These are phyloP conservation scores for Ailurus styani DNA, from an alignment of 2,113 vertebrate genomes.

Conservation along the genomic window DNA sequence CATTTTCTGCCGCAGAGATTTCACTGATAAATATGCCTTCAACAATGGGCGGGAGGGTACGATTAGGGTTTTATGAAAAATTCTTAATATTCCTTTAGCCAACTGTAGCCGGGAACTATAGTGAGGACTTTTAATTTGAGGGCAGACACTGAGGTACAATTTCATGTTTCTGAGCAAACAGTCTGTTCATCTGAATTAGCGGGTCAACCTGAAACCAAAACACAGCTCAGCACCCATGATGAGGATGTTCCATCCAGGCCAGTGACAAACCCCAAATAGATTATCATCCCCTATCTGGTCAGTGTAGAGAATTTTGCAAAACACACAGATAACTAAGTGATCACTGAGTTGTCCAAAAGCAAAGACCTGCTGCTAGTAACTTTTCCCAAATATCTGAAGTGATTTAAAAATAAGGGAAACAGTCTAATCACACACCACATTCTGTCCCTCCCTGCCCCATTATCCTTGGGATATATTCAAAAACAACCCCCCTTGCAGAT, in stretches of 20 bases:
- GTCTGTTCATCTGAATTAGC: conserved; percentile 46
- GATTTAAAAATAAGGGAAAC: background rate
- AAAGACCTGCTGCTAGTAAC: background rate
- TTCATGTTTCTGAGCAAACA: conserved; percentile 37
- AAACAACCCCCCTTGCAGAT: background rate
- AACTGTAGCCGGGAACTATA: background rate
- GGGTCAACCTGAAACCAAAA: background rate
- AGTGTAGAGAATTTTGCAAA: background rate
- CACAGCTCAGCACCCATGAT: background rate
- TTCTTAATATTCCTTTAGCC: background rate
- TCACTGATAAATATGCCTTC: background rate
- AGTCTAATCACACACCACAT: background rate
- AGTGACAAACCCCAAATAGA: background rate
- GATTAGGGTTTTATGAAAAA: background rate
- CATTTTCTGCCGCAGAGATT: background rate
- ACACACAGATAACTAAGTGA: conserved; percentile 3
- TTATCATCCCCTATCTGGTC: background rate
- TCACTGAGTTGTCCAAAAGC: background rate
- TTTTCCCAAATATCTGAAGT: conserved; percentile 10
- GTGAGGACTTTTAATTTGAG: background rate
- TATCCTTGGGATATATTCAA: background rate
- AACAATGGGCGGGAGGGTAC: background rate
- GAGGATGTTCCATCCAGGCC: background rate
- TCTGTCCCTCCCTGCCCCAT: background rate
- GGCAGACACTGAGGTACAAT: background rate